Conservation (phyloP, 1,140 invertebrate species). For the Bombus fervidus region DNA sequence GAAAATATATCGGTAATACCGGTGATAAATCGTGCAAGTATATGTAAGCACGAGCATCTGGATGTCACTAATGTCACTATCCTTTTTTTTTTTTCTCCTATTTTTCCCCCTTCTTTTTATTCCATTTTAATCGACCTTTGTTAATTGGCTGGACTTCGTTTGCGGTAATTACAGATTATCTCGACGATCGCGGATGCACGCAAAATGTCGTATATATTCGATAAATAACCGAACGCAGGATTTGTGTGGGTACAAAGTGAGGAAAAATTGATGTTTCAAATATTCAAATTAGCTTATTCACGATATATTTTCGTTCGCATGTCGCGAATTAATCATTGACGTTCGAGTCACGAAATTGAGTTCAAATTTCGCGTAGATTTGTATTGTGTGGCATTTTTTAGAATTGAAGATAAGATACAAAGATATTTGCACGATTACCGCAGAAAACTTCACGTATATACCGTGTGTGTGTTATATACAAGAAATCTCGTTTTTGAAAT, state of each 20-base stretch:
- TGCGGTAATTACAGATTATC: neutral
- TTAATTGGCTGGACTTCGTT: neutral
- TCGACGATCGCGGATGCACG: neutral
- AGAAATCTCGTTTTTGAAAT: neutral
- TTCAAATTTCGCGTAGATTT: neutral
- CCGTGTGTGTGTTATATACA: neutral
- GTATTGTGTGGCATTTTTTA: neutral
- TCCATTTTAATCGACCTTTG: neutral
- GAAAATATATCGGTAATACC: neutral
- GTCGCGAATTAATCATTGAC: neutral
- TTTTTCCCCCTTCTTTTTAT: rapidly evolving
- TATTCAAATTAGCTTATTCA: neutral
- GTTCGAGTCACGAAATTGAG: neutral
- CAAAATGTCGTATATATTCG: neutral
- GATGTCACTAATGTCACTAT: neutral
- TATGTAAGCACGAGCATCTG: neutral
- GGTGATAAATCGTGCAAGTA: neutral
- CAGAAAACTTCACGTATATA: neutral
- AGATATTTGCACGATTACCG: neutral
- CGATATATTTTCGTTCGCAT: neutral
- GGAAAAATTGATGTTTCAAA: neutral
- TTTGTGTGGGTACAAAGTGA: neutral
- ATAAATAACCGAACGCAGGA: neutral
- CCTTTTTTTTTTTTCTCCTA: no score
- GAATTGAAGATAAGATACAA: no score